Conservation (phyloP, 2,797 vertebrate species). For the Anguilla obscura region DNA sequence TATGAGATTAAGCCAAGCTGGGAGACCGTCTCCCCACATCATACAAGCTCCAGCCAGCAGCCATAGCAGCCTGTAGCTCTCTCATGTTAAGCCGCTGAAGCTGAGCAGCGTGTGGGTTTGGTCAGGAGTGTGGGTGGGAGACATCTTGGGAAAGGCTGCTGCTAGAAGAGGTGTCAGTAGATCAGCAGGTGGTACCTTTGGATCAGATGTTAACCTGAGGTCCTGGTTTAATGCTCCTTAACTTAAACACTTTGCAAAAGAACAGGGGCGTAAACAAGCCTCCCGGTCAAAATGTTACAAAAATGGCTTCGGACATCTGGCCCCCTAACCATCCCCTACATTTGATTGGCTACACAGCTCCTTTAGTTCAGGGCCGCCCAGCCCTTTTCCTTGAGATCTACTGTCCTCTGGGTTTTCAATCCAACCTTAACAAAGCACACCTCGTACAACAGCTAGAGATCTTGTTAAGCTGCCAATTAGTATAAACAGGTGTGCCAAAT, state of each 20-base stretch:
- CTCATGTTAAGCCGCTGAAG: neutral
- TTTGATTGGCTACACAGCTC: neutral
- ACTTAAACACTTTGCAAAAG: neutral
- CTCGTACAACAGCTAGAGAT: no score
- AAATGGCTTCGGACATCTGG: neutral
- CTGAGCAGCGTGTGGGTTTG: neutral
- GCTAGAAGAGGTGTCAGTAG: neutral
- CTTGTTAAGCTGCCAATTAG: no score
- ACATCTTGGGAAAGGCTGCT: neutral
- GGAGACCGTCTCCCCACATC: neutral
- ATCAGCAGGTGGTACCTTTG: neutral
- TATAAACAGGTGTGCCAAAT: no score
- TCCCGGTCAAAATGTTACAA: neutral
- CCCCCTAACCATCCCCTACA: neutral
- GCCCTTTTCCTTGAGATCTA: no score
- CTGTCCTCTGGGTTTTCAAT: no score
- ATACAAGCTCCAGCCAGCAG: neutral
- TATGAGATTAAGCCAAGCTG: neutral
- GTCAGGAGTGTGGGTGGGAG: neutral
- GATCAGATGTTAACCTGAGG: neutral
- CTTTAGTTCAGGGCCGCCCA: no score
- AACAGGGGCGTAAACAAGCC: neutral
- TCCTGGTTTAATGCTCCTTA: no score
- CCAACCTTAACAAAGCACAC: no score
- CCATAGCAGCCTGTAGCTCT: neutral